Evolutionary conservation across 2,797 vertebrate genomes (phyloP).

Genomic region (Hephaestus fuliginosus): DNA sequence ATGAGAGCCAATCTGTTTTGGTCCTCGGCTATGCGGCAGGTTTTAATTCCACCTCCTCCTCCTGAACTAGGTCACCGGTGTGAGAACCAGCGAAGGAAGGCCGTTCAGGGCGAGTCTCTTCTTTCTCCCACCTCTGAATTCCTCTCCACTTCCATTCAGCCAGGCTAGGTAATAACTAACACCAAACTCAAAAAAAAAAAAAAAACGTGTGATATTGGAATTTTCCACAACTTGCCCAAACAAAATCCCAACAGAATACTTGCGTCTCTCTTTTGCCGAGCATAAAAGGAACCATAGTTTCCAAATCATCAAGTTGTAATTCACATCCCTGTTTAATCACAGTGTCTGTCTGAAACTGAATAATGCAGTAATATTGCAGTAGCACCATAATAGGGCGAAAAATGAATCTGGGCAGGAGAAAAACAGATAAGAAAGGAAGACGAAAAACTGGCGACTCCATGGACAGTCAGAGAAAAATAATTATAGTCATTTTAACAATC

Average conservation of each 20-base stretch:
- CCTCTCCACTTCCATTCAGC: conserved; percentile 14
- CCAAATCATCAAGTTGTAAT: conserved; percentile 11
- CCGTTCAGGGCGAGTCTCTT: conserved; percentile 21
- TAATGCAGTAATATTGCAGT: conserved; percentile 35
- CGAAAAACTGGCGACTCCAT: conserved; percentile 6
- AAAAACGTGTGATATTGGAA: background rate
- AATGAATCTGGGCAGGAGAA: conserved; percentile 1
- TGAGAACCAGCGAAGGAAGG: conserved; percentile 29
- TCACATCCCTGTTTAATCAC: conserved; percentile 23
- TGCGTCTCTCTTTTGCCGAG: background rate
- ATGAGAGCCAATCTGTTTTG: conserved; percentile 43
- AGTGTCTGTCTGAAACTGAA: conserved; percentile 28
- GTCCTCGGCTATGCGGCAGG: conserved; percentile 4
- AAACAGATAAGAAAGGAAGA: conserved; percentile 22
- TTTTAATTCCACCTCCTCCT: conserved; percentile 47
- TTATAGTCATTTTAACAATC: conserved; percentile 34
- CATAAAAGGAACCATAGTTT: conserved; percentile 7
- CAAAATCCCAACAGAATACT: background rate
- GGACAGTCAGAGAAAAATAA: conserved; percentile 26
- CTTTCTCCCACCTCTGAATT: conserved; percentile 8
- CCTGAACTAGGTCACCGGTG: conserved; percentile 52
- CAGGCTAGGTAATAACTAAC: background rate
- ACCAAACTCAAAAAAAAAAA: background rate
- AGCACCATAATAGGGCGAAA: conserved; percentile 15
- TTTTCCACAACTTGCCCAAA: background rate